Evolutionary conservation across 2,113 vertebrate genomes (phyloP), one percentile per base, ranked within the genome.

Genomic region (Canis aureus): DNA sequence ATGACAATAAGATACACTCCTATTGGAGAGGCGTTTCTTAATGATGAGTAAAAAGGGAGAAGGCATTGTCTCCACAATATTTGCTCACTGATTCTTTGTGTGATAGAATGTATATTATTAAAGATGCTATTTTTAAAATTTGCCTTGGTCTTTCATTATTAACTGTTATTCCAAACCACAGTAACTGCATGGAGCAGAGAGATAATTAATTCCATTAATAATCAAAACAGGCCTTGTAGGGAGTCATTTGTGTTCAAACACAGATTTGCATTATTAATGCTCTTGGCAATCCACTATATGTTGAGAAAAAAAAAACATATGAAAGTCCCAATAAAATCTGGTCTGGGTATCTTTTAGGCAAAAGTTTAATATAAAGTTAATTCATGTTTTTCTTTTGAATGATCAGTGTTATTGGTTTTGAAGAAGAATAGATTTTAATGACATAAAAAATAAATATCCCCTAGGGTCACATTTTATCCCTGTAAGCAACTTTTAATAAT

Each of bases 121-220:
- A 93, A 53, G n/a, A 27, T 64, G 8, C 16, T 91, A 51, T 87
- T 96, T 96, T 74, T 15, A 79, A 95, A 87, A 32, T 49, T 32
- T 97, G 35, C n/a, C 62, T 92, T 17, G 38, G 25, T 59, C 53
- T 97, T 97, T 95, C n/a, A 69, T 93, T 95, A 92, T 95, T 76
- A 97, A 96, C 67, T 93, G 4, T 64, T 91, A 66, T 79, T 98
- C 35, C 32, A 93, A 97, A 62, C n/a, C 57, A 85, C 7, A 93
- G 73, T 67, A 93, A 92, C 49, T 97, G 66, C 32, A 93, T 7
- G 87, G 83, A 96, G 62, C 57, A 88, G 87, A 81, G 71, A 98
- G 49, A 97, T 74, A 98, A 98, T 98, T 98, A 98, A 98, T 98
- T 94, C 71, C 69, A 98, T 95, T 98, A 98, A 98, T 95, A 98